Conservation (phyloP, 1,140 invertebrate genomes). For the Drosophila tristis region DNA sequence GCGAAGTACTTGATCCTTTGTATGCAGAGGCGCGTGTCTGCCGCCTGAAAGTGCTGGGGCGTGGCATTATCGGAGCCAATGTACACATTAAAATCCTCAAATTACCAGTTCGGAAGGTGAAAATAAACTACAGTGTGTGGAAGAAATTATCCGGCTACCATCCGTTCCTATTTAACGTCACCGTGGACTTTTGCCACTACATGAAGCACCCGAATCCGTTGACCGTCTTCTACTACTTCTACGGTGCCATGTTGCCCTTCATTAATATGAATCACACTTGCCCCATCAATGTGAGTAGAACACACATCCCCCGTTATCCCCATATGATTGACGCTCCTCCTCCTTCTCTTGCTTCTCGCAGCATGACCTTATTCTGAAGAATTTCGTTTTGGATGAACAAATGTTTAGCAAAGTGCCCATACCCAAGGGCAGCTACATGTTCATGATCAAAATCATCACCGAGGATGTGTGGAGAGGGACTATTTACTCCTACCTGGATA, state of each 20-base stretch:
- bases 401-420: constrained; percentile 19
- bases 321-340: too few species aligned
- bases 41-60: constrained; percentile 36
- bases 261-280: constrained; percentile 34
- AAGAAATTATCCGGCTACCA: constrained; percentile 41
- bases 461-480: neutral
- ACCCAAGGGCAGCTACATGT: neutral
- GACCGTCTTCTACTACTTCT: constrained; percentile 29
- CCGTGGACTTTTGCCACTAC: constrained; percentile 22
- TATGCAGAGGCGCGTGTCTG: too few species aligned
- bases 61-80: constrained; percentile 25
- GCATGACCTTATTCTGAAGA: constrained; percentile 24
- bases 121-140: constrained; percentile 17
- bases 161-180: constrained; percentile 38
- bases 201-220: constrained; percentile 27
- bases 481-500: constrained; percentile 9
- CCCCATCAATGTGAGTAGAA: constrained; percentile 26
- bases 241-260: constrained; percentile 6
- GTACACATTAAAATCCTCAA: constrained; percentile 1
- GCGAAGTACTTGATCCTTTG: too few species aligned
- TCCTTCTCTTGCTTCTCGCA: neutral
- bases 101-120: neutral
- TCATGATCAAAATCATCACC: too few species aligned
- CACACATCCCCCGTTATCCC: neutral
- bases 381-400: constrained; percentile 27